Base-by-base conservation (phyloP, 2,113 vertebrate species). In the Oreochromis niloticus region DNA sequence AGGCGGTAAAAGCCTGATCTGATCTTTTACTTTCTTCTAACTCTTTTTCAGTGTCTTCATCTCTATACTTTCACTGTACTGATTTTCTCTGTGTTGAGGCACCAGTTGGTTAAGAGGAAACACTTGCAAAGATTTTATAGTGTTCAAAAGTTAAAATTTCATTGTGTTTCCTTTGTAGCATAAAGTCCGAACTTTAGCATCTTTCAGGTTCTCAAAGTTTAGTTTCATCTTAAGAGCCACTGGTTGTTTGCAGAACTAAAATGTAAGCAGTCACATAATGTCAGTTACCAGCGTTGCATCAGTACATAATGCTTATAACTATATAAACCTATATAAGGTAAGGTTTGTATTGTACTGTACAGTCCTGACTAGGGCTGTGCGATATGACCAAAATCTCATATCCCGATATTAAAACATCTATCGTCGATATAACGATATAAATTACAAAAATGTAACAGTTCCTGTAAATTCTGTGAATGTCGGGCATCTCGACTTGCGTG, bases 1-100 rank as follows among this genome's bases (percentile, higher is more conserved):
- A 9, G 7, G 11, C 1, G 1, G 1, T 71, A 2, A 0, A 43
- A 71, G 66, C n/a, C 36, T 68, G 19, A 68, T 39, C 17, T 39
- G 32, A n/a, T 66, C 9, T 36, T 66, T 36, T 36, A 36, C 32
- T 66, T 66, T 36, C 61, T 66, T 66, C 17, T 63, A 36, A 36
- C 32, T 3, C 9, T 12, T 36, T 61, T 66, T 66, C 2, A 36
- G 6, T 36, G 17, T 36, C 61, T 36, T 39, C 36, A 43, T 24
- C n/a, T 71, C 34, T 66, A 0, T 66, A 66, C 12, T 71, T 24
- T 71, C 36, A 24, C 12, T 43, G 3, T 43, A 24, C 36, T 41
- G n/a, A 22, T 71, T 71, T 43, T 41, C 3, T 71, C 34, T 6
- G 4, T 71, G 36, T 71, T 14, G 0, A 71, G 36, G 63, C 19